A percentile compares a stretch with the other conserved stretches of the same genome.
phyloP scores from a whole-genome alignment of 2,113 vertebrate species.

The Sapajus apella region DNA sequence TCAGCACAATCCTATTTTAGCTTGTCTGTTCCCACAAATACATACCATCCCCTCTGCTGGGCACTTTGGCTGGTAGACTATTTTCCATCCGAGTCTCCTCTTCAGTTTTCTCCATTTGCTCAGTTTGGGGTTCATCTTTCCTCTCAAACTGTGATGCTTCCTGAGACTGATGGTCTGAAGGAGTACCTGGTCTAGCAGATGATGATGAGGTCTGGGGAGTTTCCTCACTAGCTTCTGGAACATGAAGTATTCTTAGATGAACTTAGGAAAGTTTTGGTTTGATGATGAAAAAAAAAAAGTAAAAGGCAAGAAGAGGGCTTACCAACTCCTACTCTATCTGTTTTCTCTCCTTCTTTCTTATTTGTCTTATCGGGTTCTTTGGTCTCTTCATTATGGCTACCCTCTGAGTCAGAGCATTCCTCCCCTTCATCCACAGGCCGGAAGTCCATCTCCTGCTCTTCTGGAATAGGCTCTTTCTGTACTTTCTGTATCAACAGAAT shows the following conservation, averaged over 20 bases:
- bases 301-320: slow-evolving; percentile 48
- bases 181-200: slow-evolving; percentile 80
- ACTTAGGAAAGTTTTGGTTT: not conserved
- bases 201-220: slow-evolving; percentile 77
- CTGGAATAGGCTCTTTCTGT: slow-evolving; percentile 96
- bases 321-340: slow-evolving; percentile 80
- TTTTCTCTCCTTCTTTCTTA: slow-evolving; percentile 86
- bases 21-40: not conserved
- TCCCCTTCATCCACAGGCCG: slow-evolving; percentile 93
- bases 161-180: slow-evolving; percentile 82
- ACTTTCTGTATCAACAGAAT: slow-evolving; percentile 87
- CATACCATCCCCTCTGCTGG: slow-evolving; percentile 85
- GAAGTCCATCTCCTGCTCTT: slow-evolving; percentile 98
- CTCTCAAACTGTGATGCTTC: slow-evolving; percentile 82
- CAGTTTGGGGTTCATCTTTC: slow-evolving; percentile 81
- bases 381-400: slow-evolving; percentile 90
- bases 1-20: not conserved
- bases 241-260: slow-evolving; percentile 59
- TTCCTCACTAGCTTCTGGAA: slow-evolving; percentile 86
- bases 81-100: slow-evolving; percentile 80
- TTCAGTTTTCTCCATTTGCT: slow-evolving; percentile 82
- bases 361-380: slow-evolving; percentile 90
- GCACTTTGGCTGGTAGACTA: slow-evolving; percentile 76
- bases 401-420: slow-evolving; percentile 92
- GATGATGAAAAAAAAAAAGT: not conserved